Conservation (phyloP, 2,113 vertebrate genomes). For the zebrafish (Danio rerio) region GRCz12tu NC_133178.1:28385001-28385500, state of each 20-base stretch:
- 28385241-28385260: background rate
- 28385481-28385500: no score
- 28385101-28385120: conserved; percentile 17
- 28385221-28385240: background rate
- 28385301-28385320: background rate
- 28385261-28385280: background rate
- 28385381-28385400: conserved; percentile 1
- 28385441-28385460: background rate
- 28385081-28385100: background rate
- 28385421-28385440: background rate
- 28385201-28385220: background rate
- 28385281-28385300: background rate
- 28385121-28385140: background rate
- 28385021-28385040: background rate
- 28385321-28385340: conserved; percentile 35
- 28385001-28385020: background rate
- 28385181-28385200: background rate
- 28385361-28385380: background rate
- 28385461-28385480: background rate
- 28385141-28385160: conserved; percentile 18
- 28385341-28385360: background rate
- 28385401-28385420: background rate
- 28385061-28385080: conserved; percentile 3
- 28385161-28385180: background rate
- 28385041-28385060: background rate